A percentile compares a stretch with the other conserved stretches of the same genome.
Conservation (phyloP, 2,888 invertebrate genomes). For the Nomada hirtipes region DNA sequence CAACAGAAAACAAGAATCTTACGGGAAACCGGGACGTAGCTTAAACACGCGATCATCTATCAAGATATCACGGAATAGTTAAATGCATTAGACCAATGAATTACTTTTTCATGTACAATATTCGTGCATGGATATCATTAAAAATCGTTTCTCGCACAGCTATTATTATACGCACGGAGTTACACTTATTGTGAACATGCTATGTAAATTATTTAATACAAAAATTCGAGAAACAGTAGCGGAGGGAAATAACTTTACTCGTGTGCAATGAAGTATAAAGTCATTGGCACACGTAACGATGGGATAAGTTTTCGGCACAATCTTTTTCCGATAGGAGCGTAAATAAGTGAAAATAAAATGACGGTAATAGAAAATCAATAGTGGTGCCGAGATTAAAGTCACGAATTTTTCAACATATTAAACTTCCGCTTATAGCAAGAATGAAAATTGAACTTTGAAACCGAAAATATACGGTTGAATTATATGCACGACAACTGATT, state of each 20-base stretch:
- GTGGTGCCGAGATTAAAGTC: too few species aligned
- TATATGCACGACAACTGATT: too few species aligned
- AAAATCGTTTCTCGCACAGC: neutral
- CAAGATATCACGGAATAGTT: constrained; percentile 29
- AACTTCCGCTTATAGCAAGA: too few species aligned
- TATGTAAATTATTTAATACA: neutral
- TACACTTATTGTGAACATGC: neutral
- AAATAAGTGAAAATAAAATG: too few species aligned
- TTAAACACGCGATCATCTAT: constrained; percentile 38
- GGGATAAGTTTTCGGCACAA: too few species aligned
- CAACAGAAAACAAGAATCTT: constrained; percentile 16
- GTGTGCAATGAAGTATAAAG: neutral
- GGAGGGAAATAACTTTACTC: neutral
- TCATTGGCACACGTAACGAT: neutral
- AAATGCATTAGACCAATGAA: constrained; percentile 27
- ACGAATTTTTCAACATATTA: too few species aligned
- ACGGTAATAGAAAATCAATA: too few species aligned
- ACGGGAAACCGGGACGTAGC: constrained; percentile 10
- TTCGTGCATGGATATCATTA: constrained; percentile 12
- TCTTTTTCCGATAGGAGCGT: too few species aligned
- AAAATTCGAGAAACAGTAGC: neutral
- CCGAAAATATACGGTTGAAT: too few species aligned
- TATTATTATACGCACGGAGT: constrained; percentile 1
- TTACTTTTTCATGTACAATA: constrained; percentile 31
- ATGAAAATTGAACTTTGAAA: too few species aligned